Percentiles rank a stretch among this genome's conserved stretches.
These are phyloP conservation scores for Apolygus lucorum DNA, from an alignment of 1,140 invertebrate species.

Conservation along the genomic window DNA sequence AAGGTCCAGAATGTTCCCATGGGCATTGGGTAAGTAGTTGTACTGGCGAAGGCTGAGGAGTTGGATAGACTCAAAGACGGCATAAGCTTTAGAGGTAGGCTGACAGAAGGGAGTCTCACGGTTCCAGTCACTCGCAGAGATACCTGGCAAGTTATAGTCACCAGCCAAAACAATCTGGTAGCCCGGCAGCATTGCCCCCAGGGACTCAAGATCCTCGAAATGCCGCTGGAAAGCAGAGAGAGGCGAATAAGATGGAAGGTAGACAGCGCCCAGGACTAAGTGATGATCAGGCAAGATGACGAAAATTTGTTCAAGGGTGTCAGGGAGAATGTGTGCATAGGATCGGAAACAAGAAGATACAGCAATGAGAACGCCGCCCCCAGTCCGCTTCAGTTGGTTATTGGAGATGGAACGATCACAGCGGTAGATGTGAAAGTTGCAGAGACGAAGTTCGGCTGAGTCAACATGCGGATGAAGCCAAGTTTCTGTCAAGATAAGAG, in stretches of 20 bases:
- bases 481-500: neutral
- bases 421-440: neutral
- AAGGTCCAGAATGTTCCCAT: no score
- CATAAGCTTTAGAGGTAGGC: no score
- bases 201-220: neutral
- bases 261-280: neutral
- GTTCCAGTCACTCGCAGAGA: no score
- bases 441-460: neutral
- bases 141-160: no score
- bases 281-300: no score
- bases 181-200: neutral
- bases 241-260: neutral
- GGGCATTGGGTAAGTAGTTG: no score
- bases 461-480: no score
- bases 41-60: no score
- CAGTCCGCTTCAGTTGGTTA: neutral
- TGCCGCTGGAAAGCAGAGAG: neutral
- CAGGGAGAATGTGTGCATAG: neutral
- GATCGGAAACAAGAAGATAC: neutral
- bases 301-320: neutral
- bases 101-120: no score
- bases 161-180: no score
- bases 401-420: neutral
- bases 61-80: no score
- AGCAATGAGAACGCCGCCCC: neutral